Evolutionary conservation across 2,888 invertebrate genomes (phyloP).

Genomic region (Chymomyza procnemis): DNA sequence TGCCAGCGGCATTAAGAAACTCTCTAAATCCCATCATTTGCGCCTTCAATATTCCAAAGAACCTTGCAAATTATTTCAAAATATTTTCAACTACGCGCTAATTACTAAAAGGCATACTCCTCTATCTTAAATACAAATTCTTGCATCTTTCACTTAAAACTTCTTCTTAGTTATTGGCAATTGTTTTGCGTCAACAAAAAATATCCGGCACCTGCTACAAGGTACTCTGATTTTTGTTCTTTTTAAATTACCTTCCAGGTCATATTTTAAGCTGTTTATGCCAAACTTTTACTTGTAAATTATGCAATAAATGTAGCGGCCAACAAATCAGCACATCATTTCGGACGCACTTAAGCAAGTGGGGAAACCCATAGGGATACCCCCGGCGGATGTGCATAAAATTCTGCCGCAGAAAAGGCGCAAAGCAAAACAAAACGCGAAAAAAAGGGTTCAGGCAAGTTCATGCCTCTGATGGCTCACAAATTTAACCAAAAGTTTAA

Average conservation of each 20-base stretch:
- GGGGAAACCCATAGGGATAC: not conserved
- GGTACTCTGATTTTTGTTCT: not conserved
- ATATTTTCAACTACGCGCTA: no score
- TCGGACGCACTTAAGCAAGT: constrained; percentile 35
- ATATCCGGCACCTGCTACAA: not conserved
- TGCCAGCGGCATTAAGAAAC: no score
- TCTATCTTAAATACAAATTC: no score
- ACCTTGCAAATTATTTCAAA: no score
- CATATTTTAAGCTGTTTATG: constrained; percentile 67
- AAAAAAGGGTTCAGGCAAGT: constrained; percentile 45
- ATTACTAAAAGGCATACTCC: no score
- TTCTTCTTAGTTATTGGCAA: no score
- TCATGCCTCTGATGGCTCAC: constrained; percentile 10
- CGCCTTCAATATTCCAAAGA: no score
- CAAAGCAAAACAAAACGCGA: constrained; percentile 29
- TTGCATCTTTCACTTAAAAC: no score
- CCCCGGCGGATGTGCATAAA: constrained; percentile 58
- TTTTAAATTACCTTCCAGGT: constrained; percentile 1
- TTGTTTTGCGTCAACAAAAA: no score
- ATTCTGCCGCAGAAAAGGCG: constrained; percentile 53
- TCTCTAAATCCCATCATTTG: no score
- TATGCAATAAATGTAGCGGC: constrained; percentile 61
- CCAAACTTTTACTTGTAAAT: constrained; percentile 56
- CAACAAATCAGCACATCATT: constrained; percentile 65
- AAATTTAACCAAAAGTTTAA: constrained; percentile 49